phyloP scores from a whole-genome alignment of 2,113 vertebrate genomes.

The Semnornis frantzii region DNA sequence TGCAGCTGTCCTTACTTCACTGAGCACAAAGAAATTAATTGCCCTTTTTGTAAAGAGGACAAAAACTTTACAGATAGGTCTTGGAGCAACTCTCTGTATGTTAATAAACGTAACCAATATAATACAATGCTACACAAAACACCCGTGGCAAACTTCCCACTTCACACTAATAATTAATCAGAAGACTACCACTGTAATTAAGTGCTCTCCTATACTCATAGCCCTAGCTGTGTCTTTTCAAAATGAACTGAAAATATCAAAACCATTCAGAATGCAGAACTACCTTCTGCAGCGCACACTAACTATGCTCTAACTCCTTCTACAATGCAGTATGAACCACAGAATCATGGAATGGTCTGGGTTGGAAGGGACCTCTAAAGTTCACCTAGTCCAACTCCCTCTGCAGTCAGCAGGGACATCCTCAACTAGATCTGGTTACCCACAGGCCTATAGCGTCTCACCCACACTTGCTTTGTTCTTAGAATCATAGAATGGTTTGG shows the following conservation, averaged over 20 bases:
- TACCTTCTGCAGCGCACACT: neutral
- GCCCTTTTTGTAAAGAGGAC: slow-evolving; percentile 11
- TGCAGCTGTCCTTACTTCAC: slow-evolving; percentile 45
- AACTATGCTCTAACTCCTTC: neutral
- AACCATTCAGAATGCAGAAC: neutral
- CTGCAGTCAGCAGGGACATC: too few relatives aligned
- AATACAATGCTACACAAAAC: neutral
- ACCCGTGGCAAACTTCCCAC: neutral
- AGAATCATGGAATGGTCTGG: too few relatives aligned
- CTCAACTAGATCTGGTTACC: too few relatives aligned
- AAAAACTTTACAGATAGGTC: slow-evolving; percentile 23
- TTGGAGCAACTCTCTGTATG: neutral
- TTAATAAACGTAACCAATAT: neutral
- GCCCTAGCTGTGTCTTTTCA: neutral
- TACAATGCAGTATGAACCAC: neutral
- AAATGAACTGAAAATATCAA: neutral
- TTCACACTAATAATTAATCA: slow-evolving; percentile 11
- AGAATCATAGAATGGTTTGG: too few relatives aligned
- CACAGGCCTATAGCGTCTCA: too few relatives aligned
- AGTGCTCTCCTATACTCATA: neutral
- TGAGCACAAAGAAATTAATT: slow-evolving; percentile 53
- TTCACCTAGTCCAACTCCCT: too few relatives aligned
- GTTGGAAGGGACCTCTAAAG: too few relatives aligned
- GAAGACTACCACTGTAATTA: neutral
- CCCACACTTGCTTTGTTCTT: too few relatives aligned